A percentile compares a stretch with the other conserved stretches of the same genome.
phyloP scores from a whole-genome alignment of 2,113 vertebrate genomes.

The Trogon melanurus region DNA sequence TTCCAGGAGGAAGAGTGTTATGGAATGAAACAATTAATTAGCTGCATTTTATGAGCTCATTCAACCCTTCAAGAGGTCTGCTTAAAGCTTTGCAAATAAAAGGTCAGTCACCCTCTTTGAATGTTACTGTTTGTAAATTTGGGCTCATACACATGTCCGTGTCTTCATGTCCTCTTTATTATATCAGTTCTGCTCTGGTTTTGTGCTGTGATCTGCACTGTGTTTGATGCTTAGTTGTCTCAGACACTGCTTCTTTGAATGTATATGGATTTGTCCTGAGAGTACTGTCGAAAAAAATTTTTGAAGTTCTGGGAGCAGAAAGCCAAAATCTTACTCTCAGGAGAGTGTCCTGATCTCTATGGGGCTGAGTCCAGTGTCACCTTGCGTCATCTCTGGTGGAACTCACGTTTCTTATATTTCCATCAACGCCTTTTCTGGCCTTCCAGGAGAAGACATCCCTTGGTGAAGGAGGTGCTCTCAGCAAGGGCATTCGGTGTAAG shows the following conservation, averaged over 20 bases:
- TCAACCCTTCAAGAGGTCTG: neutral
- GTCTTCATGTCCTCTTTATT: neutral
- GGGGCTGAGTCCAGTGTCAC: neutral
- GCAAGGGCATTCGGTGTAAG: neutral
- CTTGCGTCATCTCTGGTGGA: neutral
- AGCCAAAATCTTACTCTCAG: neutral
- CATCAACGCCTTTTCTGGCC: neutral
- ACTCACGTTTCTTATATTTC: neutral
- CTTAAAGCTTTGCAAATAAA: neutral
- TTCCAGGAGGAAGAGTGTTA: neutral
- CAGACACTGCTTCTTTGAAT: neutral
- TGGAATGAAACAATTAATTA: neutral
- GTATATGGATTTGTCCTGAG: neutral
- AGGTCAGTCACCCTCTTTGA: neutral
- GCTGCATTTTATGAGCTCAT: neutral
- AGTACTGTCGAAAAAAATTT: neutral
- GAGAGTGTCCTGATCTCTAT: fast-evolving
- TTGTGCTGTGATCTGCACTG: neutral
- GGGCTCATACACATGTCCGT: neutral
- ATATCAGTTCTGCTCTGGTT: neutral
- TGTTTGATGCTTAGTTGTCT: neutral
- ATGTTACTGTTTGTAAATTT: neutral
- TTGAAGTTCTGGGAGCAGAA: neutral
- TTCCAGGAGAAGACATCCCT: neutral
- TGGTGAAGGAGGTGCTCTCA: neutral